A percentile compares a stretch with the other conserved stretches of the same genome.
These are phyloP conservation scores for Imbricaverruca yamaguchii DNA, from an alignment of 2,888 invertebrate genomes.

Conservation along the genomic window DNA sequence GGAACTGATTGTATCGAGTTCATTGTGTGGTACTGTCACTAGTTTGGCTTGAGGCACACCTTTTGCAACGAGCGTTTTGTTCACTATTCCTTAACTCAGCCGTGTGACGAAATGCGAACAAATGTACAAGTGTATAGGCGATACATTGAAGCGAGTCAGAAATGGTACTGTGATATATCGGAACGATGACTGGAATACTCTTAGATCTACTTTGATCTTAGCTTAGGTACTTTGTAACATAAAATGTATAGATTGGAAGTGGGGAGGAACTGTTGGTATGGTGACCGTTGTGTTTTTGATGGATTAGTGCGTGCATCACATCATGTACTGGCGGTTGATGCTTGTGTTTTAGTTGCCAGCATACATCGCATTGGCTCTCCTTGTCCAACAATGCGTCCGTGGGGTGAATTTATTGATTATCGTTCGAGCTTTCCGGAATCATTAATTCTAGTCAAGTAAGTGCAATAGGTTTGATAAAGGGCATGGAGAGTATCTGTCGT, in stretches of 20 bases:
- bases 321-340: background rate
- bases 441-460: background rate
- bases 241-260: background rate
- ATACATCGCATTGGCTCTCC: background rate
- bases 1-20: no score
- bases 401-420: background rate
- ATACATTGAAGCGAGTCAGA: conserved; percentile 2
- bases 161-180: conserved; percentile 14
- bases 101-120: no score
- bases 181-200: background rate
- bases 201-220: background rate
- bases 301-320: background rate
- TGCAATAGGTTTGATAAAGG: background rate
- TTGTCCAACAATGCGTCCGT: background rate
- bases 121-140: conserved; percentile 3
- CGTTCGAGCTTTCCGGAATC: background rate
- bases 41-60: no score
- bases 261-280: background rate
- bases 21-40: no score
- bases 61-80: no score
- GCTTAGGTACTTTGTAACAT: background rate
- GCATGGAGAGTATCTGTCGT: background rate
- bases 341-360: background rate
- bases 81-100: no score
- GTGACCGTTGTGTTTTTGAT: background rate